phyloP scores from a whole-genome alignment of 2,797 vertebrate genomes.

The Coranthus polyacanthus region DNA sequence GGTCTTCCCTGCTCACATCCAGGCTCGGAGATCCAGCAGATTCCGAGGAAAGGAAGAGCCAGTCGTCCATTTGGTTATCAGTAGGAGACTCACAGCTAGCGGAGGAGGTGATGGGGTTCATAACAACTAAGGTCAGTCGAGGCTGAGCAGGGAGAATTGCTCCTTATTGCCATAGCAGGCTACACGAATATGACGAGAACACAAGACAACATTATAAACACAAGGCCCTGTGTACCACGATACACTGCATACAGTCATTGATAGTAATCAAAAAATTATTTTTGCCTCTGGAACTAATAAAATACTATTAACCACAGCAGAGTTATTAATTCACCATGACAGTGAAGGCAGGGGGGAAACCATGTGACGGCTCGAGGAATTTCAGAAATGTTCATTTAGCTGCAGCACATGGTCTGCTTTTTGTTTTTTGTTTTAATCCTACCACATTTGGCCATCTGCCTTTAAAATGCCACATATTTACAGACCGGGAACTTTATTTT shows the following conservation, averaged over 20 bases:
- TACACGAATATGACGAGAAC: constrained; percentile 7
- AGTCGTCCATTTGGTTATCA: constrained; percentile 71
- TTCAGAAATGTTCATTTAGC: constrained; percentile 44
- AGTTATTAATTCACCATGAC: constrained; percentile 40
- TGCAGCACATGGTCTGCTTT: background rate
- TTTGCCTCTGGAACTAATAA: background rate
- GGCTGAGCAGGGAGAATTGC: constrained; percentile 13
- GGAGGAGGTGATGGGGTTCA: constrained; percentile 59
- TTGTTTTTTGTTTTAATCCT: background rate
- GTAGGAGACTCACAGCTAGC: constrained; percentile 62
- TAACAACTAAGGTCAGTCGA: constrained; percentile 31
- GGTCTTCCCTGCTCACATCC: constrained; percentile 29
- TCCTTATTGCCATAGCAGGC: constrained; percentile 54
- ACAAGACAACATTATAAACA: background rate
- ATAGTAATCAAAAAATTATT: background rate
- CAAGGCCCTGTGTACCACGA: background rate
- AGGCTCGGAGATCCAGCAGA: constrained; percentile 14
- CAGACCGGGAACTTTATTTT: background rate
- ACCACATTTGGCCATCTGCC: background rate
- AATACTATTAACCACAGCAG: constrained; percentile 12
- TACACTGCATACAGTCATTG: background rate
- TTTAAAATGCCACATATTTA: background rate
- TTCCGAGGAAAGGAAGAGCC: constrained; percentile 70
- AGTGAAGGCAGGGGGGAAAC: constrained; percentile 19
- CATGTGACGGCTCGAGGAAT: constrained; percentile 70